Base-by-base conservation (phyloP, 2,797 vertebrate species). In the Amblyraja radiata region DNA sequence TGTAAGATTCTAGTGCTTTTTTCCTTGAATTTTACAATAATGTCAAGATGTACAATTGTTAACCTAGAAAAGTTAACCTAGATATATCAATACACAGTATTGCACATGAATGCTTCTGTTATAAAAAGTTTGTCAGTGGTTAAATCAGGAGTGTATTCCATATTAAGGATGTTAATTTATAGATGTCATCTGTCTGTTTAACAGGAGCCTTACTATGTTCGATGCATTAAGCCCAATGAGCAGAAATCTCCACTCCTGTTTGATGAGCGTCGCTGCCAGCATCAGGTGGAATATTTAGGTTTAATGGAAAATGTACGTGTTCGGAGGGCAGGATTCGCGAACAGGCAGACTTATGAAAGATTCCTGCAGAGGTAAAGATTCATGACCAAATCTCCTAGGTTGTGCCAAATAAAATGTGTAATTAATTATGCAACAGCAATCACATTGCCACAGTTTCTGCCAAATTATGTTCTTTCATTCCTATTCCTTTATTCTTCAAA, bases 201-300 rank as follows among this genome's bases (percentile, higher is more conserved):
- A 25, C 81, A 99, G 99, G 99, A 99, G 93, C 99, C 99, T 0
- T 99, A 99, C 94, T 99, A 99, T 0, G 98, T 99, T 0, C 98
- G 99, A 94, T 99, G 99, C 96, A 98, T 99, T 95, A 99, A 99
- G 94, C 99, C 99, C 94, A 99, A 99, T 0, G 98, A 99, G 0
- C 98, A 98, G 94, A 99, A 99, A 94, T 99, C 98, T 0, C 98
- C 99, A 0, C 97, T 99, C 91, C 94, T 99, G 39, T 99, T 99
- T 18, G 98, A 99, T 32, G 96, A 97, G 0, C 97, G 98, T 92
- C 98, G 98, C 11, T 99, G 98, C 95, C 96, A 97, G 94, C 99
- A 99, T 93, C 99, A 99, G 95, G 99, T 99, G 28, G 98, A 98
- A 93, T 99, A 99, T 94, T 97, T 99, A 0, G 99, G 99, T 16